Conservation (phyloP, 2,113 vertebrate species). For the Lynx canadensis region DNA sequence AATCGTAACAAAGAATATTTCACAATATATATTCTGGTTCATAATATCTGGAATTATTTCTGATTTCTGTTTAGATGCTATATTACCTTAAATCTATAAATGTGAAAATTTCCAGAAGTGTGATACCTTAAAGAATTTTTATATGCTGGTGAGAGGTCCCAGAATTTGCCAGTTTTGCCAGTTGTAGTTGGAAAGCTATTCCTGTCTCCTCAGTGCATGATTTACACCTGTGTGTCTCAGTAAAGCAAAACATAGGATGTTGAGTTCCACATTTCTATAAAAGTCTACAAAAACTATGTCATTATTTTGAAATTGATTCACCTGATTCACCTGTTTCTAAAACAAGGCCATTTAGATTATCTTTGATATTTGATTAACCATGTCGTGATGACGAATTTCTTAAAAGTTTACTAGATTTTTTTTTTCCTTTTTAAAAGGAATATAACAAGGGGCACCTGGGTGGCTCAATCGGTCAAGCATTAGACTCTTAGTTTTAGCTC, state of each 20-base stretch:
- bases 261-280: neutral
- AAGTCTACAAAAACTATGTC: neutral
- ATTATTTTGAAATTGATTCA: slow-evolving; percentile 9
- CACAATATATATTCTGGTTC: neutral
- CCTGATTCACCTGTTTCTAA: neutral
- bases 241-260: neutral
- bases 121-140: neutral
- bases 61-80: neutral
- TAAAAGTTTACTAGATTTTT: neutral
- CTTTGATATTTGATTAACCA: slow-evolving; percentile 38
- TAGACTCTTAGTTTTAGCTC: no score
- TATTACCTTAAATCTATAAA: neutral
- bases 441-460: neutral
- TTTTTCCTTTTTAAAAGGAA: neutral
- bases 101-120: neutral
- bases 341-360: neutral
- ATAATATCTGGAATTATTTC: neutral
- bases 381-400: neutral
- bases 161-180: neutral
- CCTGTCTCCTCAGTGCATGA: neutral
- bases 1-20: neutral
- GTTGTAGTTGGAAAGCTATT: neutral
- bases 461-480: no score
- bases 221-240: neutral
- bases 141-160: neutral